phyloP scores from a whole-genome alignment of 2,113 vertebrate species.

The Meleagris gallopavo region DNA sequence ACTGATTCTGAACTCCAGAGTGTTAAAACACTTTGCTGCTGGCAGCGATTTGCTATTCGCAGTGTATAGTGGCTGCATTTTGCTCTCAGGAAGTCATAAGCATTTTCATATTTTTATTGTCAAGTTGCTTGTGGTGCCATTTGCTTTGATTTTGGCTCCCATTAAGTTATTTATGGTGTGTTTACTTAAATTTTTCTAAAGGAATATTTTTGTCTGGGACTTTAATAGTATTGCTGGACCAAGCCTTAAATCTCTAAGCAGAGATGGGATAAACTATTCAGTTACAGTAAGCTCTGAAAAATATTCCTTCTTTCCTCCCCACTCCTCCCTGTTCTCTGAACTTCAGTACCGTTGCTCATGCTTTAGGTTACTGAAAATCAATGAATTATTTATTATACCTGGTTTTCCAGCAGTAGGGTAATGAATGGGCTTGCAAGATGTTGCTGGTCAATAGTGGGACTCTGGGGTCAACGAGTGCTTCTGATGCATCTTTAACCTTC shows the following conservation, averaged over 20 bases:
- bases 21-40: constrained; percentile 37
- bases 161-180: neutral
- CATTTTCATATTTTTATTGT: neutral
- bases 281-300: neutral
- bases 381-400: constrained; percentile 28
- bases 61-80: accelerated
- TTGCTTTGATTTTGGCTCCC: constrained; percentile 18
- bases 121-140: neutral
- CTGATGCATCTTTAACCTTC: neutral
- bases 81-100: constrained; percentile 17
- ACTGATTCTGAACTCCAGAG: neutral
- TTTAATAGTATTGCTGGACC: neutral
- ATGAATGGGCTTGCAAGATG: neutral
- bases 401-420: neutral
- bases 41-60: constrained; percentile 28
- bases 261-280: neutral
- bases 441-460: neutral
- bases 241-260: neutral
- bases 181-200: constrained; percentile 1
- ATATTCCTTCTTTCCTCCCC: neutral
- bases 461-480: neutral
- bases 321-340: neutral
- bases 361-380: constrained; percentile 22
- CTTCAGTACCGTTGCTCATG: neutral
- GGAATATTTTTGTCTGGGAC: constrained; percentile 3